Evolutionary conservation across 2,888 invertebrate species (phyloP), one percentile per base, ranked within the genome.

Genomic region (Poecilus cupreus): DNA sequence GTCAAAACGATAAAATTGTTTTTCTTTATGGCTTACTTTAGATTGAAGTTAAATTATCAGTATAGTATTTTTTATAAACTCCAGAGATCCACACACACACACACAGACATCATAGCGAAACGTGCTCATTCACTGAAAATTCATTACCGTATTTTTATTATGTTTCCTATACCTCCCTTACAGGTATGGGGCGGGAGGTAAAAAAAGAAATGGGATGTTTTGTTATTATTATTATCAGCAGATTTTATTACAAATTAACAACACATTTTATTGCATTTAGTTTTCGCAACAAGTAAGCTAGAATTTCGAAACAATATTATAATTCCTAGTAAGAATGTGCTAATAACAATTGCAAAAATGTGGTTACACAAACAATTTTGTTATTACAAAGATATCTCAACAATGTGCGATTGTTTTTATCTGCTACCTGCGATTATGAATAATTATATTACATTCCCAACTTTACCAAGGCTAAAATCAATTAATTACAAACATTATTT

Each of bases 371-470:
- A 57, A 24, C 54, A 54, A 43, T 54, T 54, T 54, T 54, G 22
- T 54, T 54, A 13, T 22, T 26, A 60, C 8, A 10, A 24, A 22
- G 24, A 20, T 57, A 60, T 26, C 8, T 22, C 26, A 60, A 13
- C 26, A 26, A 60, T 26, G 26, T 1, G 43, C 10, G 13, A 32
- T 13, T 24, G n/a, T 22, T 60, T 60, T 60, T 60, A 24, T 60
- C 6, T 57, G n/a, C 8, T n/a, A 8, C 5, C 13, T 43, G 43
- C n/a, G 24, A 13, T 60, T 60, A 60, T 60, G 60, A 60, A 60
- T 60, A 60, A 60, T 60, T 60, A 60, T 43, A 11, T 43, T 43
- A 60, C 60, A 60, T 60, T 60, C 60, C 26, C 43, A 43, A n/a
- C 24, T 24, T 13, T 43, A n/a, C 2, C 60, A 60, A 60, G 60